phyloP scores from a whole-genome alignment of 1,140 invertebrate species.

The Nymphalis io region DNA sequence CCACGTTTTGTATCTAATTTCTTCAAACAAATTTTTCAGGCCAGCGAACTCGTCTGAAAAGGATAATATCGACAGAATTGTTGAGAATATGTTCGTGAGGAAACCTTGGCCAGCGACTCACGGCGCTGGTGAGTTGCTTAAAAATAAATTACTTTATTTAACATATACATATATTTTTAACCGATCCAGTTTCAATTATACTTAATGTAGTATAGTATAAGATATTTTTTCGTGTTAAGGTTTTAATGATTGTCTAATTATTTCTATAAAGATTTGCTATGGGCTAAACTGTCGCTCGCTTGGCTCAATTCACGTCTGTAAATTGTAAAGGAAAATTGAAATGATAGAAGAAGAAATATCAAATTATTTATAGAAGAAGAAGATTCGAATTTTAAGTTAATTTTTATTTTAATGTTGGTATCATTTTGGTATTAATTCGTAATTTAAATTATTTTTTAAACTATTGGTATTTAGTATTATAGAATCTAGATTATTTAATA shows the following conservation, averaged over 20 bases:
- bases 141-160: background rate
- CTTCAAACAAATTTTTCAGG: slow-evolving; percentile 53
- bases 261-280: slow-evolving; percentile 48
- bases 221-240: too few relatives aligned
- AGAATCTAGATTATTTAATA: background rate
- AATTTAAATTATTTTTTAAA: background rate
- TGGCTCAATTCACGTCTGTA: slow-evolving; percentile 52
- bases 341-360: slow-evolving; percentile 13
- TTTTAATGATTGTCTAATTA: background rate
- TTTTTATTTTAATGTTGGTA: slow-evolving; percentile 42
- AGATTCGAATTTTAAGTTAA: slow-evolving; percentile 40
- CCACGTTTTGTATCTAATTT: too few relatives aligned
- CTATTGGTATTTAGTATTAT: background rate
- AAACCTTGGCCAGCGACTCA: slow-evolving; percentile 75
- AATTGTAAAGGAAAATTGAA: slow-evolving; percentile 12
- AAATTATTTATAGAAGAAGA: slow-evolving; percentile 32
- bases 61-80: slow-evolving; percentile 83
- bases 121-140: slow-evolving; percentile 49
- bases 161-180: too few relatives aligned
- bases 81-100: slow-evolving; percentile 83
- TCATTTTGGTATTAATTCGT: background rate
- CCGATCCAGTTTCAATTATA: too few relatives aligned
- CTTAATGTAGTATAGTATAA: too few relatives aligned
- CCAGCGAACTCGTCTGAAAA: slow-evolving; percentile 70
- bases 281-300: slow-evolving; percentile 45